Conservation (phyloP, 2,113 vertebrate genomes). For the Isurus oxyrinchus region DNA sequence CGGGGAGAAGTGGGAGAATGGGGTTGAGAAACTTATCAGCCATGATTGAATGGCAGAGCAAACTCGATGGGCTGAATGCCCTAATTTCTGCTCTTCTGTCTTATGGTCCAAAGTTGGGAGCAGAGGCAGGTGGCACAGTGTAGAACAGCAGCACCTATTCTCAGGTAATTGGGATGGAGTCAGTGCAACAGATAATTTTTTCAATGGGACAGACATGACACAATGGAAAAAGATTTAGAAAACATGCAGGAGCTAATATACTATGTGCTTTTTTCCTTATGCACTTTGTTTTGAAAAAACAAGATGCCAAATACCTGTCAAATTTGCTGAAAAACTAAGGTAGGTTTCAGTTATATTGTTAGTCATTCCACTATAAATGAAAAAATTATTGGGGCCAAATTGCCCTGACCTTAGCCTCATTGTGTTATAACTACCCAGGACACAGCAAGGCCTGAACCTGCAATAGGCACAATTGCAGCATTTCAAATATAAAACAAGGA, state of each 20-base stretch:
- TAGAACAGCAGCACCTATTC: neutral
- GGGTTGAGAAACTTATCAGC: no score
- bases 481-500: neutral
- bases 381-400: neutral
- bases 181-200: neutral
- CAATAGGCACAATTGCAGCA: neutral
- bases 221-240: neutral
- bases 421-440: neutral
- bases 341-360: neutral
- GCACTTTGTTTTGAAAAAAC: no score
- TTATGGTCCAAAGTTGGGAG: neutral
- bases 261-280: neutral
- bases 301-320: no score
- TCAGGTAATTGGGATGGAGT: neutral
- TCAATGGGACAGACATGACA: neutral
- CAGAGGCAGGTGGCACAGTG: neutral
- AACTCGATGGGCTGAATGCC: no score
- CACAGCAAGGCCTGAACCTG: neutral
- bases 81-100: no score
- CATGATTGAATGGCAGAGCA: no score
- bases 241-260: neutral
- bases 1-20: no score
- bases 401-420: neutral
- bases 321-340: no score
- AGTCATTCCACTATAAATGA: neutral